Conservation (phyloP, 2,797 vertebrate genomes). For the Acanthurus tractus region DNA sequence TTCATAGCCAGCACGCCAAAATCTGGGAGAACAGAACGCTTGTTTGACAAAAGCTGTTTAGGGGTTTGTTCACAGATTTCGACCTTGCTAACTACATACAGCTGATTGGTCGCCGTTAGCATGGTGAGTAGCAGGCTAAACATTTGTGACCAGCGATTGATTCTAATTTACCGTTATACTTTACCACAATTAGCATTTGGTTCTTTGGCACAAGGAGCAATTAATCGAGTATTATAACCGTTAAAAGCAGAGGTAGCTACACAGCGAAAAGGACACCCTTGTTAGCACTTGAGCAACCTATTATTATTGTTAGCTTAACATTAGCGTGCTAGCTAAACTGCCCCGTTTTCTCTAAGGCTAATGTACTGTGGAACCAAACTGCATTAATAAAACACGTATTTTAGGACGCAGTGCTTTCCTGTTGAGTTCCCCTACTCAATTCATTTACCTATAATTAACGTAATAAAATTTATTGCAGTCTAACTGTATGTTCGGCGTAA, state of each 20-base stretch:
- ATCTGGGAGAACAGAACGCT: not conserved
- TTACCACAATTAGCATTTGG: not conserved
- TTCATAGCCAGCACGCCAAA: not conserved
- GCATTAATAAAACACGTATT: not conserved
- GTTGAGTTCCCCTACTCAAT: accelerated
- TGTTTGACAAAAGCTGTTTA: not conserved
- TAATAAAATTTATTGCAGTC: accelerated
- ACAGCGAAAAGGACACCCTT: not conserved
- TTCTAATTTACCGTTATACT: too few relatives aligned
- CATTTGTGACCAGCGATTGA: too few relatives aligned
- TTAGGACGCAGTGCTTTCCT: not conserved
- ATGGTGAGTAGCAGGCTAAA: too few relatives aligned
- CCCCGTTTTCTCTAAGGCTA: conserved; percentile 6
- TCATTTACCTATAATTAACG: not conserved
- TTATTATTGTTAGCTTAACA: conserved; percentile 56
- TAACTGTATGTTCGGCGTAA: conserved; percentile 15
- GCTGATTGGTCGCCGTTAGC: too few relatives aligned
- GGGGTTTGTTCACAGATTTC: too few relatives aligned
- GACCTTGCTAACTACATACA: too few relatives aligned
- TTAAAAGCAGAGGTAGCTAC: accelerated
- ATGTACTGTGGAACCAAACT: conserved; percentile 1
- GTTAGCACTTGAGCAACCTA: not conserved
- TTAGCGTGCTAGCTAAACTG: conserved; percentile 28
- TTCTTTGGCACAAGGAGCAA: too few relatives aligned
- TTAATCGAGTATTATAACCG: not conserved